phyloP scores from a whole-genome alignment of 2,888 invertebrate genomes.

The Volucella zonaria region DNA sequence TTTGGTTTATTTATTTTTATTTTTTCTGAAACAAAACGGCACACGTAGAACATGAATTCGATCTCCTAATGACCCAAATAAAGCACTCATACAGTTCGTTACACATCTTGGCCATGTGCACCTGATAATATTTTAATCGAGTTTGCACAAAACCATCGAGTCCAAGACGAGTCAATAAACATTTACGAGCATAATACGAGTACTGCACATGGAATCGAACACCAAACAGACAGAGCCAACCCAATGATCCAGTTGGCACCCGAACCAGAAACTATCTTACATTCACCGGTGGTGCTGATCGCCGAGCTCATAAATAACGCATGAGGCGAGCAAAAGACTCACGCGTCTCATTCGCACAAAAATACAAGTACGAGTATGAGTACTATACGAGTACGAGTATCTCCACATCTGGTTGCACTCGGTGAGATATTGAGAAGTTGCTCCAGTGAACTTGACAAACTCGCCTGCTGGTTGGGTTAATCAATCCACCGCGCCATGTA shows the following conservation, averaged over 20 bases:
- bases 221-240: slow-evolving; percentile 21
- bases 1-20: background rate
- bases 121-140: slow-evolving; percentile 71
- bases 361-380: slow-evolving; percentile 27
- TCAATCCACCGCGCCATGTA: slow-evolving; percentile 66
- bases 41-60: slow-evolving; percentile 67
- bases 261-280: slow-evolving; percentile 64
- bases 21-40: slow-evolving; percentile 49
- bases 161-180: slow-evolving; percentile 38
- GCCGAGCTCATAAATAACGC: slow-evolving; percentile 68
- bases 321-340: slow-evolving; percentile 59
- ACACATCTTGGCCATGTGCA: slow-evolving; percentile 52
- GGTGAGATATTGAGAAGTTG: slow-evolving; percentile 71
- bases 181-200: slow-evolving; percentile 16
- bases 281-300: slow-evolving; percentile 12
- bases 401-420: slow-evolving; percentile 49
- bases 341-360: slow-evolving; percentile 49
- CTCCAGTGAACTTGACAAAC: slow-evolving; percentile 73
- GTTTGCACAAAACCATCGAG: slow-evolving; percentile 29
- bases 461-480: slow-evolving; percentile 69
- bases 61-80: slow-evolving; percentile 72
- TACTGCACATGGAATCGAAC: slow-evolving; percentile 32
- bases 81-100: slow-evolving; percentile 57
- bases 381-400: background rate
- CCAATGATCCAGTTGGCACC: slow-evolving; percentile 74